Evolutionary conservation across 2,888 invertebrate species (phyloP), one percentile per base, ranked within the genome.

Genomic region (Xestia c-nigrum): DNA sequence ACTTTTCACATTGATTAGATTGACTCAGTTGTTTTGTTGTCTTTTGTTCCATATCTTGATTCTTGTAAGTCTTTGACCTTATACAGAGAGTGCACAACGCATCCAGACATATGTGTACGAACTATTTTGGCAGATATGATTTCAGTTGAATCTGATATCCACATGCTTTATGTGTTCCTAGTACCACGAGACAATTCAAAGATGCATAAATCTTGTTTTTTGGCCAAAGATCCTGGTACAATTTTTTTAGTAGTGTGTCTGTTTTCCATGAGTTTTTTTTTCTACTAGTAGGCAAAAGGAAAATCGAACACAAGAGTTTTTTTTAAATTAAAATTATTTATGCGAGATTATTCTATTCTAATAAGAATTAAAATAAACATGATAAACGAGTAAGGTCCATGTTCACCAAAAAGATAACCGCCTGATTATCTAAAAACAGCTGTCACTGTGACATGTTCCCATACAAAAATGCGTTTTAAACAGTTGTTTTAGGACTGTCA

Each of bases 121-220:
- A 59, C 50, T 6, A 43, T 59, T 38, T 61, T 47, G 31, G 40
- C 31, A 55, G 10, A 50, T 52, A 40, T 59, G 55, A 46, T 69
- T 67, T 67, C 71, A 57, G 21, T 50, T 57, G 19, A 50, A 83
- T 59, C 57, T 10, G 61, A 38, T 38, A 67, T 46, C 43, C 43
- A 38, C 70, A 43, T 70, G 14, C 43, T 50, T 52, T 83, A 80
- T 83, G 67, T 31, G 5, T 52, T 6, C 70, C 83, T 83, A 38
- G 83, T 80, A 67, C 19, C 2, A 9, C 10, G 61, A 80, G 66
- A 61, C 67, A 77, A 21, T 57, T 57, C 19, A 38, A 70, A 83
- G 80, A 70, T 67, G 52, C 31, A 50, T 77, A 82, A 47, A 76
- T 69, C 59, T 69, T 55, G 46, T n/a, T 65, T n/a, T 47, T 43